Evolutionary conservation across 2,113 vertebrate species (phyloP).

Genomic region (Colossoma macropomum): DNA sequence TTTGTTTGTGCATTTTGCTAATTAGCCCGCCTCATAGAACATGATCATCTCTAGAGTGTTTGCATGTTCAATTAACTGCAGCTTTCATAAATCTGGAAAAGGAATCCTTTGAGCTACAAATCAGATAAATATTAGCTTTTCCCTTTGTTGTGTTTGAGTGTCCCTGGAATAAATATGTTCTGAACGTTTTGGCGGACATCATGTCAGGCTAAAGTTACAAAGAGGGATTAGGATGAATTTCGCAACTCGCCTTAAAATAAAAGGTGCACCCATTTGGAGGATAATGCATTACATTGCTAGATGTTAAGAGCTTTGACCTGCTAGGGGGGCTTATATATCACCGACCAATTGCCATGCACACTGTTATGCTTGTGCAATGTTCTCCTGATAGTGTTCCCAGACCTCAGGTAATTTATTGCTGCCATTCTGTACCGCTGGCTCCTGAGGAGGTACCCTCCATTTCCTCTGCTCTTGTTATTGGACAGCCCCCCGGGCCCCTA

Average conservation of each 20-base stretch:
- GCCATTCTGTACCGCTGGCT: neutral
- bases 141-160: neutral
- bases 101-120: neutral
- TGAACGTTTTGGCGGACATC: neutral
- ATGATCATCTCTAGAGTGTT: neutral
- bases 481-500: neutral
- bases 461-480: constrained; percentile 46
- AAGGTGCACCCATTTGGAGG: neutral
- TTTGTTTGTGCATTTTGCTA: neutral
- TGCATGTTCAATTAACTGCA: neutral
- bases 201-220: neutral
- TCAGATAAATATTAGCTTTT: neutral
- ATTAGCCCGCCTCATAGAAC: neutral
- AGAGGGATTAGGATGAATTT: neutral
- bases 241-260: neutral
- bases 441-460: constrained; percentile 19
- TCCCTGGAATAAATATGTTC: neutral
- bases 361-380: neutral
- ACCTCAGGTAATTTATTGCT: constrained; percentile 44
- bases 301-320: neutral
- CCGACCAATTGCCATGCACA: neutral
- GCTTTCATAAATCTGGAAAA: neutral
- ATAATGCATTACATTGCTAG: neutral
- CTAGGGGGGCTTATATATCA: neutral
- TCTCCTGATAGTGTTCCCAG: constrained; percentile 48